Conservation (phyloP, 2,888 invertebrate species). For the Nymphalis urticae region DNA sequence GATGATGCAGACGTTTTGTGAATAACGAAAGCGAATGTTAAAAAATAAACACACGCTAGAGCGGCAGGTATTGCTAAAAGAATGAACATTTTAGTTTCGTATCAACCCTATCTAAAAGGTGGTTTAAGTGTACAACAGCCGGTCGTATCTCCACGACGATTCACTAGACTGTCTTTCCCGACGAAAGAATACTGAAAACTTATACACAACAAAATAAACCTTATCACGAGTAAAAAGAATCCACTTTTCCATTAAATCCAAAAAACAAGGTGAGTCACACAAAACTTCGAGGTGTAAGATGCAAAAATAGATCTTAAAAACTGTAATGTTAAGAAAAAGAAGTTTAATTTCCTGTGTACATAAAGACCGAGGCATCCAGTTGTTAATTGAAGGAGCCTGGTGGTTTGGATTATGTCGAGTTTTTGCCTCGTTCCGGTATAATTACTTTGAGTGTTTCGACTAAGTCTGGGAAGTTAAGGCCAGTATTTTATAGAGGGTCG, state of each 20-base stretch:
- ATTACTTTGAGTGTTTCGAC: constrained; percentile 56
- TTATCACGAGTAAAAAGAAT: constrained; percentile 45
- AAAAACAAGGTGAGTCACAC: constrained; percentile 45
- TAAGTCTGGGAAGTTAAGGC: constrained; percentile 50
- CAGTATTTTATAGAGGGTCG: constrained; percentile 51
- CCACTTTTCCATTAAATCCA: constrained; percentile 46
- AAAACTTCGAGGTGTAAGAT: constrained; percentile 42
- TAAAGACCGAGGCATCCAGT: constrained; percentile 47
- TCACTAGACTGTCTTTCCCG: constrained; percentile 53
- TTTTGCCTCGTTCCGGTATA: constrained; percentile 55
- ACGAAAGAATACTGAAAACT: constrained; percentile 47
- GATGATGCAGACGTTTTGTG: too few relatives aligned
- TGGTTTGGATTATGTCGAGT: constrained; percentile 58
- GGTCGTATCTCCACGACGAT: constrained; percentile 57
- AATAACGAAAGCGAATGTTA: too few relatives aligned
- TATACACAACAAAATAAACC: constrained; percentile 44
- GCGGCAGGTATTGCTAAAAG: neutral
- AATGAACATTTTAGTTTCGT: constrained; percentile 6
- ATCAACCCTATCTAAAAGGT: constrained; percentile 34
- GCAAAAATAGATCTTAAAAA: constrained; percentile 54
- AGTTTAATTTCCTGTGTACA: constrained; percentile 64
- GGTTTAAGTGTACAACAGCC: constrained; percentile 62
- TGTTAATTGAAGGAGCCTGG: constrained; percentile 58
- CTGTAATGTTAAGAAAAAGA: constrained; percentile 48
- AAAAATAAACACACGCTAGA: neutral